phyloP scores from a whole-genome alignment of 2,113 vertebrate genomes.

The Aviceda subcristata region DNA sequence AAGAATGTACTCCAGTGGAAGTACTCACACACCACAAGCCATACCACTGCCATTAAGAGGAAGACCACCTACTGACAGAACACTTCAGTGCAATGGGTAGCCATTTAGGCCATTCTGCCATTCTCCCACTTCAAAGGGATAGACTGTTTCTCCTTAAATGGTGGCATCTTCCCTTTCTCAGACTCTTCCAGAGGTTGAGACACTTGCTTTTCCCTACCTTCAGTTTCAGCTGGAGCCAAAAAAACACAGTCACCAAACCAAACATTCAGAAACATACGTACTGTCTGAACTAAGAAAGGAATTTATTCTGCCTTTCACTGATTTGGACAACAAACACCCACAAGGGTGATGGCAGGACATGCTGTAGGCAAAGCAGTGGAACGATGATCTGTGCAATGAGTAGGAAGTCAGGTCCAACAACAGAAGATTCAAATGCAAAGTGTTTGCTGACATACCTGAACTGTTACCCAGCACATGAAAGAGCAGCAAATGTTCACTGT shows the following conservation, averaged over 20 bases:
- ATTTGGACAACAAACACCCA: background rate
- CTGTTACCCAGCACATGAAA: background rate
- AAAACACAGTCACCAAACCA: background rate
- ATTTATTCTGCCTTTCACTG: background rate
- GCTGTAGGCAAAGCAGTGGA: background rate
- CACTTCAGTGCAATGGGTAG: background rate
- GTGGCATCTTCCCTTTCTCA: background rate
- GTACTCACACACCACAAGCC: background rate
- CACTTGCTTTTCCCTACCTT: background rate
- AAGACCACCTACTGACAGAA: background rate
- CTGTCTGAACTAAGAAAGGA: background rate
- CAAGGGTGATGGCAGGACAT: background rate
- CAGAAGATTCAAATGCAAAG: background rate
- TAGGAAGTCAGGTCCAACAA: background rate
- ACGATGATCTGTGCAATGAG: accelerated
- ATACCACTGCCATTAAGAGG: background rate
- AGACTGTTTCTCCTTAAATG: background rate
- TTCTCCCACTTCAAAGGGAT: background rate
- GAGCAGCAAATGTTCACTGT: background rate
- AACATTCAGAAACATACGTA: background rate
- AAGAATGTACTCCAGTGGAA: background rate
- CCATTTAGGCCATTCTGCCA: background rate
- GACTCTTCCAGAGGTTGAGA: background rate
- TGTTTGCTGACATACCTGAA: background rate
- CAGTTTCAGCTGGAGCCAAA: background rate